These are phyloP conservation scores for Macroramphosus scolopax DNA, from an alignment of 2,797 vertebrate species.

Conservation along the genomic window DNA sequence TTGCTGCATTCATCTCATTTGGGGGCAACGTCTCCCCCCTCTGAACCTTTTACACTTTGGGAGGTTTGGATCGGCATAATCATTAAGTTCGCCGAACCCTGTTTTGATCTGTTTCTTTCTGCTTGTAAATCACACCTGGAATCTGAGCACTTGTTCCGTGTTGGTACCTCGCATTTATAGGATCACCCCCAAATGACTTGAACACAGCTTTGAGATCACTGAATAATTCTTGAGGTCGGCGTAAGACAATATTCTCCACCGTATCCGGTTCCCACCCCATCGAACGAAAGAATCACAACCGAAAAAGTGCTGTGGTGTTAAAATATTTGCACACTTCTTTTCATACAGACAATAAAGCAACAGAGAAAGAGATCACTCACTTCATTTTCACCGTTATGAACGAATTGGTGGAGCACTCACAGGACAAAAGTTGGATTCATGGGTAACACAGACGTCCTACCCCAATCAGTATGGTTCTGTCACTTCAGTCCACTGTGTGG, in stretches of 20 bases:
- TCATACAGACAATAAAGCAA: constrained; percentile 69
- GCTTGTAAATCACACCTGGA: constrained; percentile 18
- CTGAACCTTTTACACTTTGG: constrained; percentile 10
- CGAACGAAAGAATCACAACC: constrained; percentile 42
- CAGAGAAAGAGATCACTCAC: constrained; percentile 60
- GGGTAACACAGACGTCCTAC: constrained; percentile 71
- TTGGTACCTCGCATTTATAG: neutral
- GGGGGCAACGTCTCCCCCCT: constrained; percentile 3
- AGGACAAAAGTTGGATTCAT: constrained; percentile 60
- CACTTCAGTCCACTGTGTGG: constrained; percentile 59
- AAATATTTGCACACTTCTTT: constrained; percentile 64
- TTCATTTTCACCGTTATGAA: constrained; percentile 63
- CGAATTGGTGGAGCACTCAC: constrained; percentile 64
- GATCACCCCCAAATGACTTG: constrained; percentile 40
- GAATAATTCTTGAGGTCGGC: constrained; percentile 56
- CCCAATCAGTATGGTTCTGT: constrained; percentile 66
- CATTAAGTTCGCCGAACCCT: neutral
- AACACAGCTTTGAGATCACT: constrained; percentile 64
- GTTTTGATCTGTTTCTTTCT: constrained; percentile 11
- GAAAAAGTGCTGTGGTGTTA: constrained; percentile 61
- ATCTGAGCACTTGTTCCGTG: neutral
- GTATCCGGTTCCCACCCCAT: constrained; percentile 43
- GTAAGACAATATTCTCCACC: constrained; percentile 60
- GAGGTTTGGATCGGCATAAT: neutral
- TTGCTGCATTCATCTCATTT: constrained; percentile 52